Evolutionary conservation across 2,113 vertebrate genomes (phyloP).

Genomic region (Orientallactaga bullata): DNA sequence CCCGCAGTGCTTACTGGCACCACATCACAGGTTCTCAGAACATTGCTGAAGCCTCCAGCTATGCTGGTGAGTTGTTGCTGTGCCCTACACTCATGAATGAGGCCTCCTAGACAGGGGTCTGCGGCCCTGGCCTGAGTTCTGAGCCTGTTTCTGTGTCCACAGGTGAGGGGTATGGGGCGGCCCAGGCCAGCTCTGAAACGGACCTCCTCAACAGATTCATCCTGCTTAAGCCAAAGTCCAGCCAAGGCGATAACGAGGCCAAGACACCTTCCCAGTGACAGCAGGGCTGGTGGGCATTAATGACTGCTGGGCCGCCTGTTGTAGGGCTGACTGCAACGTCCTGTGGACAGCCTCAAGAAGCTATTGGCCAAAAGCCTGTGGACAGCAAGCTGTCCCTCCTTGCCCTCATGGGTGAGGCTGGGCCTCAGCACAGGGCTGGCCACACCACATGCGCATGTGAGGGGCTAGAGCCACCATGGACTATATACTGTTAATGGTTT

Average conservation of each 20-base stretch:
- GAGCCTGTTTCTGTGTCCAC: constrained; percentile 61
- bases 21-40: constrained; percentile 95
- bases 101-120: background rate
- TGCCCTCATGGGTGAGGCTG: constrained; percentile 65
- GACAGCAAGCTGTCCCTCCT: constrained; percentile 37
- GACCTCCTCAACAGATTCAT: constrained; percentile 89
- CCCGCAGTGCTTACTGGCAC: constrained; percentile 97
- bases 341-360: background rate
- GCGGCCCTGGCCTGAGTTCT: background rate
- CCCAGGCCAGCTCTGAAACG: constrained; percentile 88
- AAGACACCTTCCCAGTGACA: constrained; percentile 80
- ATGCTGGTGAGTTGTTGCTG: constrained; percentile 81
- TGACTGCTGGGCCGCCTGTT: constrained; percentile 3
- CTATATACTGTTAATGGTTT: constrained; percentile 83
- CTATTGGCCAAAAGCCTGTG: background rate
- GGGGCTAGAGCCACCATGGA: constrained; percentile 65
- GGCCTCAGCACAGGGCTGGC: constrained; percentile 70
- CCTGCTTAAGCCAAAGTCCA: constrained; percentile 88
- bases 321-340: background rate
- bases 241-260: constrained; percentile 79
- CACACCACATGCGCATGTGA: constrained; percentile 68
- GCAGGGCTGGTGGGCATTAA: background rate
- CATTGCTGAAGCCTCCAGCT: constrained; percentile 88
- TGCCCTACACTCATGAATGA: fast-evolving
- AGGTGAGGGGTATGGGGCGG: constrained; percentile 77